These are phyloP conservation scores for Dinomys branickii DNA, from an alignment of 2,113 vertebrate species.

Conservation along the genomic window DNA sequence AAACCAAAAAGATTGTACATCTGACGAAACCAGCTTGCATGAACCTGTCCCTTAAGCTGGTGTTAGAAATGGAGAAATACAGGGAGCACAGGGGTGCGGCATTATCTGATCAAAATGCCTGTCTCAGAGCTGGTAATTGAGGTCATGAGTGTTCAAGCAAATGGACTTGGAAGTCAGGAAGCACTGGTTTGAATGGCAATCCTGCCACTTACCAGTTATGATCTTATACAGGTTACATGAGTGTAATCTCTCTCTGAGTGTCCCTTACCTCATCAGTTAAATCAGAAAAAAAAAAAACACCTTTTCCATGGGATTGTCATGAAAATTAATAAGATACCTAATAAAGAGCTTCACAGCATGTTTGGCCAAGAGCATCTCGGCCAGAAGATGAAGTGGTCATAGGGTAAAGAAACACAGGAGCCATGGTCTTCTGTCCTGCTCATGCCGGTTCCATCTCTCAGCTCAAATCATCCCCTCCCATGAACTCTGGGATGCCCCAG, in stretches of 20 bases:
- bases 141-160: background rate
- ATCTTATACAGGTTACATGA: background rate
- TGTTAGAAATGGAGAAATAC: background rate
- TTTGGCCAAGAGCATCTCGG: background rate
- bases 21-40: background rate
- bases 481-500: background rate
- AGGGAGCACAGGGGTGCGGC: background rate
- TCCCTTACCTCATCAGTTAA: constrained; percentile 10
- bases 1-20: background rate
- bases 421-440: background rate
- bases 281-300: background rate
- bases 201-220: background rate
- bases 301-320: background rate
- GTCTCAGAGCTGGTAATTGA: background rate
- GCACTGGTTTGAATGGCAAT: background rate
- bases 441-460: background rate
- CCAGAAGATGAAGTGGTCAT: background rate
- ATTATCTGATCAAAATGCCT: background rate
- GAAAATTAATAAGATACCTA: background rate
- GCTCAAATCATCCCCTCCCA: background rate
- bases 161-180: background rate
- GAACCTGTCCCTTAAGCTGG: background rate
- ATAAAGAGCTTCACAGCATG: background rate
- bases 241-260: background rate
- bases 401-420: background rate